phyloP scores from a whole-genome alignment of 2,113 vertebrate species.

The Aythya baeri region DNA sequence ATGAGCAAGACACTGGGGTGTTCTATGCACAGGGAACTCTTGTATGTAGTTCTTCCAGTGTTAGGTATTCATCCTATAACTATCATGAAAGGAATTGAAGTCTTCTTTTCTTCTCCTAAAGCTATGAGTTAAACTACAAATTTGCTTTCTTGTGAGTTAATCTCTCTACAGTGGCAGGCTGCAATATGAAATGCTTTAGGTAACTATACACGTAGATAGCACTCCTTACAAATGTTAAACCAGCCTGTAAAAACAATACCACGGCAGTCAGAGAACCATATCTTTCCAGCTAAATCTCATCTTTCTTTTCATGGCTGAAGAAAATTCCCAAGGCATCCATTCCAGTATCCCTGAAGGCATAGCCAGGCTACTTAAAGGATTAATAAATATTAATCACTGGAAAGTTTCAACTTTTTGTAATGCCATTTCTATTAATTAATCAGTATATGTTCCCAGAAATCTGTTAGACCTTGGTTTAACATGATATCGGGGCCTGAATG shows the following conservation, averaged over 20 bases:
- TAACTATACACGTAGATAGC: not conserved
- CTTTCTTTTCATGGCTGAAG: not conserved
- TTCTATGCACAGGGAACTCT: not conserved
- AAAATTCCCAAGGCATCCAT: not conserved
- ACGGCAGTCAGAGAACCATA: not conserved
- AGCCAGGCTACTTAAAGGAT: not conserved
- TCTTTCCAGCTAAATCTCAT: conserved; percentile 3
- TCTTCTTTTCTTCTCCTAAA: not conserved
- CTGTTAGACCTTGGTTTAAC: not conserved
- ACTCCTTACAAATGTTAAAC: not conserved
- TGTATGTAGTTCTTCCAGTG: not conserved
- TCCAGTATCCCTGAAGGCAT: not conserved
- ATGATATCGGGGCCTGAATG: not conserved
- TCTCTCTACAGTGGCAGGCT: not conserved
- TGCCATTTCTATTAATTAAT: conserved; percentile 1
- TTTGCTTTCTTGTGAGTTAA: not conserved
- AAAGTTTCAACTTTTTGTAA: not conserved
- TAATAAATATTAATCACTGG: not conserved
- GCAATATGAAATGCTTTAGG: not conserved
- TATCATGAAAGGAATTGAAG: not conserved
- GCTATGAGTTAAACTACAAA: not conserved
- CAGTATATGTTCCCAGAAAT: not conserved
- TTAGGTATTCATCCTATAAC: not conserved
- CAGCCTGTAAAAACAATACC: not conserved
- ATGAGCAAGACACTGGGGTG: not conserved